These are phyloP conservation scores for Parasteatoda tepidariorum DNA, from an alignment of 1,140 invertebrate genomes.

Conservation along the genomic window DNA sequence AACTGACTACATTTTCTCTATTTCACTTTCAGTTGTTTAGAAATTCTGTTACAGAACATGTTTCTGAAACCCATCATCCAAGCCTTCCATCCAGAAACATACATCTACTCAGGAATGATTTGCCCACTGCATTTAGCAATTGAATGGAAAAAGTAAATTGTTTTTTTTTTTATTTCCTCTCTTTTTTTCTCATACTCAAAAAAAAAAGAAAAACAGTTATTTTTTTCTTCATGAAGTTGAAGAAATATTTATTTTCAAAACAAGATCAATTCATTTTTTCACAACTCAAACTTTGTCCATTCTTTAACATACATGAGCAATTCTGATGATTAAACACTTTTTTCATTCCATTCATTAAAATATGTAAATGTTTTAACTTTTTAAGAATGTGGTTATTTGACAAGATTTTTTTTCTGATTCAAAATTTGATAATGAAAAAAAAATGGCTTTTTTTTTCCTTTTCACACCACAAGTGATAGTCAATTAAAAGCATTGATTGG, in stretches of 20 bases:
- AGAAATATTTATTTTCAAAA: background rate
- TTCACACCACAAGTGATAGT: too few species aligned
- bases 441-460: too few species aligned
- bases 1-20: too few species aligned
- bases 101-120: slow-evolving; percentile 11
- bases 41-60: slow-evolving; percentile 38
- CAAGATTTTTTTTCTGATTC: too few species aligned
- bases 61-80: slow-evolving; percentile 17
- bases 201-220: background rate
- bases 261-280: background rate
- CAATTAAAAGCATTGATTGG: too few species aligned
- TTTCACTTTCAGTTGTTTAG: slow-evolving; percentile 42
- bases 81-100: slow-evolving; percentile 22
- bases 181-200: background rate
- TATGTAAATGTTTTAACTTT: too few species aligned
- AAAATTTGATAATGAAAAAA: too few species aligned
- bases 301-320: too few species aligned
- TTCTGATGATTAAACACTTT: too few species aligned
- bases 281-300: too few species aligned
- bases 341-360: too few species aligned
- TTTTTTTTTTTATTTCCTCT: background rate
- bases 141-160: slow-evolving; percentile 46
- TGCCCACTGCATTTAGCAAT: slow-evolving; percentile 53
- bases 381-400: too few species aligned
- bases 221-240: background rate